Base-by-base conservation (phyloP, 1,140 invertebrate genomes). In the Mamestra configurata region DNA sequence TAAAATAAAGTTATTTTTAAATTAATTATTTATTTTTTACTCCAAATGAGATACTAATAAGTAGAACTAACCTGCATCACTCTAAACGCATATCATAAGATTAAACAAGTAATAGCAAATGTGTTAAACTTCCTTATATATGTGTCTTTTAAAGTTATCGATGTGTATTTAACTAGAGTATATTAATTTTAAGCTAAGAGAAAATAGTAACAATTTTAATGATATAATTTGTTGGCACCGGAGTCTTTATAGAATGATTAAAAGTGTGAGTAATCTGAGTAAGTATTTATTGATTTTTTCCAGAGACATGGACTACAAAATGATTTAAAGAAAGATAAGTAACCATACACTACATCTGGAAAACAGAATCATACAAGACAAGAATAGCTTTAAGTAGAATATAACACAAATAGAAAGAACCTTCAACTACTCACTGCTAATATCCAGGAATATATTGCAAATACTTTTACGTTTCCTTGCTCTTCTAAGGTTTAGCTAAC, bases 61-160 rank as follows among this genome's bases (percentile, higher is more conserved):
- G 75, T 77, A 77, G 75, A 53, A 37, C 24, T 77, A 77, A 77
- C 37, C 46, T 77, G 75, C 75, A 77, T 77, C 75, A 77, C 55
- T 55, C 15, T 66, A 77, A 77, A 66, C 40, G 59, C 75, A 68
- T 77, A 77, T 40, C 77, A 71, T 71, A 71, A 79, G 27, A 55
- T 15, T 66, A 51, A 76, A 64, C 37, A 57, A 61, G 37, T 76
- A 76, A 76, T 76, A 76, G 73, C 57, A 76, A 76, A 18, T 51
- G 40, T 64, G 55, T 76, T 61, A 76, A 76, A 76, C 8, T 57
- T 75, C 18, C 57, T 76, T 76, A 75, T 59, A 66, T 76, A 18
- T 76, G 57, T 76, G 73, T 76, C 57, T 76, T 76, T 76, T 76
- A 61, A 76, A 61, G 55, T 76, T 76, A 61, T 76, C 73, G 55